Conservation (phyloP, 2,888 invertebrate species). For the Ochlodes sylvanus region DNA sequence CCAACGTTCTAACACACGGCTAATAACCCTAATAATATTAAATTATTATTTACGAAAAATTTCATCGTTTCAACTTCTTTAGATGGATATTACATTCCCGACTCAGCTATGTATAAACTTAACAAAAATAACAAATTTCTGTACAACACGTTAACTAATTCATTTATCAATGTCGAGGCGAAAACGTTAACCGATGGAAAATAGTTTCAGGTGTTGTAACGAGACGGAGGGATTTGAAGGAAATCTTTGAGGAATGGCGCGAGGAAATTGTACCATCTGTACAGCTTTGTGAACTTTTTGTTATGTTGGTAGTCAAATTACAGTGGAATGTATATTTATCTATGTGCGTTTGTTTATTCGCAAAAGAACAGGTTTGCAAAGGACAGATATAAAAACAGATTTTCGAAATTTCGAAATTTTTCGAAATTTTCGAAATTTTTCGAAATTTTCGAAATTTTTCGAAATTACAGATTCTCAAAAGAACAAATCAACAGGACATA, state of each 20-base stretch:
- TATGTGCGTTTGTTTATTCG: too few species aligned
- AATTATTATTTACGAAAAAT: too few species aligned
- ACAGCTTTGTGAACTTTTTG: not conserved
- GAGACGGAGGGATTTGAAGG: slow-evolving; percentile 19
- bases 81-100: not conserved
- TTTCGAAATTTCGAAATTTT: too few species aligned
- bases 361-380: too few species aligned
- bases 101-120: not conserved
- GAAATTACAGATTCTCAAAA: too few species aligned
- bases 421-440: too few species aligned
- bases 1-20: too few species aligned
- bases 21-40: too few species aligned
- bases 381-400: too few species aligned
- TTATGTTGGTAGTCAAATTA: not conserved
- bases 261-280: slow-evolving; percentile 5
- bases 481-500: too few species aligned
- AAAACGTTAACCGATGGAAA: slow-evolving; percentile 15
- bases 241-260: slow-evolving; percentile 17
- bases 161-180: slow-evolving; percentile 33
- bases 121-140: not conserved
- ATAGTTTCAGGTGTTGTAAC: slow-evolving; percentile 34
- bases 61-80: not conserved
- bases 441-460: too few species aligned
- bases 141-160: slow-evolving; percentile 17
- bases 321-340: too few species aligned